A percentile compares a stretch with the other conserved stretches of the same genome.
phyloP scores from a whole-genome alignment of 2,888 invertebrate species.

The Lasiommata megera region DNA sequence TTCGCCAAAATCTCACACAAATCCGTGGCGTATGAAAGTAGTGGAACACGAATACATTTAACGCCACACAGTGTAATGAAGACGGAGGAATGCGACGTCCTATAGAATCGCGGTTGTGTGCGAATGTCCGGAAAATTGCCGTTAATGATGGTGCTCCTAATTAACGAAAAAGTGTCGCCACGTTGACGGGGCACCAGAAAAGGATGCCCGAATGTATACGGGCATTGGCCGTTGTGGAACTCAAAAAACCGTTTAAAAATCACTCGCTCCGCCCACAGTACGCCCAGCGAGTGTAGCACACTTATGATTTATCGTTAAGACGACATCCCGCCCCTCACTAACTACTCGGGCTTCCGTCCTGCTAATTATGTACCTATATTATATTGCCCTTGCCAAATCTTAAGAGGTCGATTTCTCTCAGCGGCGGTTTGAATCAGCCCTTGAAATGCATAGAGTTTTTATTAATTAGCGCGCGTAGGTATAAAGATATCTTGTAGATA shows the following conservation, averaged over 20 bases:
- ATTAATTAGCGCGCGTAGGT: not conserved
- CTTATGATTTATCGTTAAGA: conserved; percentile 78
- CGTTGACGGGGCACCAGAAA: conserved; percentile 64
- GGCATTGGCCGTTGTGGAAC: conserved; percentile 71
- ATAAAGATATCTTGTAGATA: conserved; percentile 21
- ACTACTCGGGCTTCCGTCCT: conserved; percentile 72
- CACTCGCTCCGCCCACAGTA: conserved; percentile 74
- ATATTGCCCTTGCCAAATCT: conserved; percentile 60
- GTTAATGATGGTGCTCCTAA: conserved; percentile 73
- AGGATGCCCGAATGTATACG: conserved; percentile 68
- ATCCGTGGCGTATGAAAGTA: not conserved
- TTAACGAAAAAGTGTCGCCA: conserved; percentile 77
- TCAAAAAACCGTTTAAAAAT: conserved; percentile 81
- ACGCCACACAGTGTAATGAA: not conserved
- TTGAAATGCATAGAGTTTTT: conserved; percentile 17
- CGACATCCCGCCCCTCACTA: conserved; percentile 76
- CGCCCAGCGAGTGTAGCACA: conserved; percentile 73
- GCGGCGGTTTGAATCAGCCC: conserved; percentile 39
- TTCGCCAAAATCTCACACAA: not conserved
- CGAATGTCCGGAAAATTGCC: conserved; percentile 63
- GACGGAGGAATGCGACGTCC: not conserved
- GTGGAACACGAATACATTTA: not conserved
- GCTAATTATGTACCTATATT: conserved; percentile 68
- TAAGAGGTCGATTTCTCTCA: conserved; percentile 57
- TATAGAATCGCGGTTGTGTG: conserved; percentile 12